phyloP scores from a whole-genome alignment of 2,888 invertebrate genomes.

The Netelia inedita region DNA sequence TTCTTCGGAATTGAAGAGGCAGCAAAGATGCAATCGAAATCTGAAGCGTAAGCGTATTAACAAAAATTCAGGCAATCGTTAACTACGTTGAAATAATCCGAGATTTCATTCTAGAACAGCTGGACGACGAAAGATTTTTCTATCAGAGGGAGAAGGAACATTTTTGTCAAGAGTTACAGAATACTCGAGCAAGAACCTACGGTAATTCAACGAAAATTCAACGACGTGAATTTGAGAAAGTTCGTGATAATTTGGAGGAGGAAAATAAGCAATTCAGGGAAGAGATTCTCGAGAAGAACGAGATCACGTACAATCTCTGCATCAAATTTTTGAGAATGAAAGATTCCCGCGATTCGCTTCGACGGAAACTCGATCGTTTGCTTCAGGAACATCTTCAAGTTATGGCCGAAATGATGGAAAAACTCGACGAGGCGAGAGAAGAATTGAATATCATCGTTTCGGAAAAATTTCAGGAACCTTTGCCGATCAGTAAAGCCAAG shows the following conservation, averaged over 20 bases:
- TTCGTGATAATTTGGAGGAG: slow-evolving; percentile 69
- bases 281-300: slow-evolving; percentile 73
- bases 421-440: slow-evolving; percentile 77
- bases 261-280: slow-evolving; percentile 74
- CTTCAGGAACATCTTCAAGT: slow-evolving; percentile 76
- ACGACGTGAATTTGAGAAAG: slow-evolving; percentile 68
- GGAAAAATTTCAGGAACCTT: slow-evolving; percentile 77
- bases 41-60: slow-evolving; percentile 81
- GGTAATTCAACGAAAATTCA: slow-evolving; percentile 68
- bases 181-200: slow-evolving; percentile 78
- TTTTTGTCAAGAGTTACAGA: slow-evolving; percentile 86
- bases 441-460: slow-evolving; percentile 78
- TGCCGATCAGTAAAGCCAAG: slow-evolving; percentile 77
- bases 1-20: slow-evolving; percentile 85
- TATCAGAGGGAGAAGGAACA: slow-evolving; percentile 87
- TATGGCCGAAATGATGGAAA: slow-evolving; percentile 80
- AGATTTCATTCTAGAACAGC: slow-evolving; percentile 83
- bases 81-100: slow-evolving; percentile 47
- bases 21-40: slow-evolving; percentile 85
- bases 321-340: slow-evolving; percentile 79
- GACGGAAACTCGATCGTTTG: slow-evolving; percentile 75
- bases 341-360: slow-evolving; percentile 75
- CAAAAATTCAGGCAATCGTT: background rate
- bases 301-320: slow-evolving; percentile 77
- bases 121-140: slow-evolving; percentile 87